Evolutionary conservation across 2,797 vertebrate genomes (phyloP), one percentile per base, ranked within the genome.

Genomic region (Oreochromis mossambicus): DNA sequence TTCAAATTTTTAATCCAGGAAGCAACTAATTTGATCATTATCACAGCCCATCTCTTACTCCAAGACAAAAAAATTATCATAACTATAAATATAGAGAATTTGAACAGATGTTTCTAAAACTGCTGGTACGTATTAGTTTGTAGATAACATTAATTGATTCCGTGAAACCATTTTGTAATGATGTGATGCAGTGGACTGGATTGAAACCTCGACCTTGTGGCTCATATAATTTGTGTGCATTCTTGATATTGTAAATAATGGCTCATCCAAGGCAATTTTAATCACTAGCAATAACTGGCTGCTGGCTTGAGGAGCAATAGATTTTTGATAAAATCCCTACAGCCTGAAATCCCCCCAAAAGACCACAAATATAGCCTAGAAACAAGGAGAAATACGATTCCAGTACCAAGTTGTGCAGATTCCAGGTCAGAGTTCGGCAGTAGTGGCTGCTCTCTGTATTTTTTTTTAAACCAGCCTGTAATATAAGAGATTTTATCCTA

Each of bases 151-250:
- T 32, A 75, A 75, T 34, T 51, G 79, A 89, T 83, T 83, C n/a
- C 1, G 11, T 68, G 66, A 75, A 50, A 34, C 73, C 2, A 32
- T 56, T 63, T 86, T 8, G 41, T 21, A 68, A 36, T 85, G 77
- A 26, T 15, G 58, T 83, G 88, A 89, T 19, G 75, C 87, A 81
- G 73, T 5, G 29, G 66, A 73, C 81, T 82, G 61, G 78, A 83
- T 32, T 87, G 24, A 84, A 82, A 76, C 73, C 41, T 63, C 75
- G 84, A 77, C 89, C 89, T 91, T 86, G 89, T 2, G 75, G 83
- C 63, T 90, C 90, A 91, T 77, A 61, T 92, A 91, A 94, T 80
- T 80, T 34, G 66, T 3, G 7, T 43, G 63, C 10, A 75, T 90
- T 86, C 83, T 77, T 86, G 85, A 87, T 85, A 77, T 86, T 48